phyloP scores from a whole-genome alignment of 2,113 vertebrate species.

The Vombatus ursinus region DNA sequence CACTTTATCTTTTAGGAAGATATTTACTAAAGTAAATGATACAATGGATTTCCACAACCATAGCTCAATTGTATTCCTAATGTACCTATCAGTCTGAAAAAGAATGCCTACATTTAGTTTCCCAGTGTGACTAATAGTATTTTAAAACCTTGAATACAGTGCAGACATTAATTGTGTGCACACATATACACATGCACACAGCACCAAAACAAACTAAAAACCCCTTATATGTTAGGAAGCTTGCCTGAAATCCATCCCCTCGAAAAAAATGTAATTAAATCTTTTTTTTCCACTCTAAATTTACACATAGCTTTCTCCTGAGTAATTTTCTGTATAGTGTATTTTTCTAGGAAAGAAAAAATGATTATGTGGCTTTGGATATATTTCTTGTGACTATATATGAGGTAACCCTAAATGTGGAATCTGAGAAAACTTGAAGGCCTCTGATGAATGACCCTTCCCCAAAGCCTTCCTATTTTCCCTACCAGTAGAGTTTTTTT shows the following conservation, averaged over 20 bases:
- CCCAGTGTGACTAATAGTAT: conserved; percentile 4
- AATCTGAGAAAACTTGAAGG: conserved; percentile 39
- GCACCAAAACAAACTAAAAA: neutral
- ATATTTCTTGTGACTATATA: conserved; percentile 29
- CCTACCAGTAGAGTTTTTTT: conserved; percentile 5
- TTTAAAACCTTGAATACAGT: conserved; percentile 20
- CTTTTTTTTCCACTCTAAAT: conserved; percentile 18
- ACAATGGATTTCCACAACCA: conserved; percentile 28
- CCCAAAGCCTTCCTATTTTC: conserved; percentile 45
- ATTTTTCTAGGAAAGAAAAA: conserved; percentile 55
- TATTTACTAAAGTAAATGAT: conserved; percentile 42
- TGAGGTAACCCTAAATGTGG: conserved; percentile 11
- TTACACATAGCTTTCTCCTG: conserved; percentile 32
- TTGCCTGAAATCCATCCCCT: neutral
- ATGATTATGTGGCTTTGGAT: conserved; percentile 45
- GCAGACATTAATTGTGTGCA: neutral
- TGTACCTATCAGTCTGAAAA: conserved; percentile 2
- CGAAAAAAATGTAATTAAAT: conserved; percentile 36
- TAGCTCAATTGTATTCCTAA: neutral
- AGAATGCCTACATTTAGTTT: conserved; percentile 12
- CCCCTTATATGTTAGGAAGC: neutral
- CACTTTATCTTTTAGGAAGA: conserved; percentile 26
- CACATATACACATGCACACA: conserved; percentile 39
- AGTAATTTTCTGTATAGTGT: conserved; percentile 44
- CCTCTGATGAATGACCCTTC: conserved; percentile 6